Percentiles rank a stretch among this genome's conserved stretches.
phyloP scores from a whole-genome alignment of 1,140 invertebrate species.

The Anthonomus grandis region DNA sequence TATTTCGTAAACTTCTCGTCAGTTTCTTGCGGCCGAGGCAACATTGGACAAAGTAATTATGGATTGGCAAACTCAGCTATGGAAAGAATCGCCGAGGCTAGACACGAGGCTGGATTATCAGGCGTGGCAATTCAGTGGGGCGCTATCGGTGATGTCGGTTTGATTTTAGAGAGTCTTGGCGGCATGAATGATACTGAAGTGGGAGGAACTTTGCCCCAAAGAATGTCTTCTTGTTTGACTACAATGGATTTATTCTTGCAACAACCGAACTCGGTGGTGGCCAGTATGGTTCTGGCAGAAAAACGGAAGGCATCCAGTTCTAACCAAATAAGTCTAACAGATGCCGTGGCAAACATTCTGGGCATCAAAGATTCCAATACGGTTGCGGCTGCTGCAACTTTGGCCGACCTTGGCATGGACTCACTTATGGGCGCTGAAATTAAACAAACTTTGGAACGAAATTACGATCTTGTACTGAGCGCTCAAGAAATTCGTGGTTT shows the following conservation, averaged over 20 bases:
- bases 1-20: slow-evolving; percentile 95
- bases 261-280: slow-evolving; percentile 79
- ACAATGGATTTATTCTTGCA: slow-evolving; percentile 86
- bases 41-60: slow-evolving; percentile 93
- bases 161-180: slow-evolving; percentile 83
- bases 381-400: slow-evolving; percentile 66
- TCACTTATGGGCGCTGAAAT: slow-evolving; percentile 98
- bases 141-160: slow-evolving; percentile 93
- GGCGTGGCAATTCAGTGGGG: slow-evolving; percentile 95
- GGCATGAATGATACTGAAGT: slow-evolving; percentile 81
- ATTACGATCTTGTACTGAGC: slow-evolving; percentile 84
- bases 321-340: slow-evolving; percentile 59
- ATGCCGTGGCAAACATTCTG: slow-evolving; percentile 79
- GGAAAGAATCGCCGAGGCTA: slow-evolving; percentile 88
- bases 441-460: slow-evolving; percentile 91
- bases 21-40: slow-evolving; percentile 90
- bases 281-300: slow-evolving; percentile 78
- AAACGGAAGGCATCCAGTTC: slow-evolving; percentile 57
- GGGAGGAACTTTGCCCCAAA: slow-evolving; percentile 89
- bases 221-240: slow-evolving; percentile 82
- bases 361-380: slow-evolving; percentile 82
- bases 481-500: slow-evolving; percentile 84
- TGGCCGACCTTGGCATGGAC: slow-evolving; percentile 95
- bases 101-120: slow-evolving; percentile 76
- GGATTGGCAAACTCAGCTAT: slow-evolving; percentile 94